Evolutionary conservation across 2,113 vertebrate genomes (phyloP).

Genomic region (Piliocolobus tephrosceles): DNA sequence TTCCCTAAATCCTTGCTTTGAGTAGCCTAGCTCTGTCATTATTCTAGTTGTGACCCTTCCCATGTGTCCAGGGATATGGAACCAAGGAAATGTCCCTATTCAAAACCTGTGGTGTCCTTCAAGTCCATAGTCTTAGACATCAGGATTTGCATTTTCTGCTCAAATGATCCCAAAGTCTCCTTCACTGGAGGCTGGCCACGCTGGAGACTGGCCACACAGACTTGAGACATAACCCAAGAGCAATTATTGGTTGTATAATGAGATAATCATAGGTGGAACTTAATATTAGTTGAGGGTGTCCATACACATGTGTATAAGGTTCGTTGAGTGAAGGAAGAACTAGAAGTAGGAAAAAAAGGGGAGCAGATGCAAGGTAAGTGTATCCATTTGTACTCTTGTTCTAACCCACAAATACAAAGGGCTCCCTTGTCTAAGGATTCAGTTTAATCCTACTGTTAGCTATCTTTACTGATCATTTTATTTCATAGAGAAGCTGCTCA

Average conservation of each 20-base stretch:
- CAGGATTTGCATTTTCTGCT: not conserved
- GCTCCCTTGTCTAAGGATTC: not conserved
- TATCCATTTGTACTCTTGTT: not conserved
- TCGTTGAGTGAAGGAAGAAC: not conserved
- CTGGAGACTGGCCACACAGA: not conserved
- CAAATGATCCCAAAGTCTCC: not conserved
- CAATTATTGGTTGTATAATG: not conserved
- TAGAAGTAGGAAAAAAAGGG: not conserved
- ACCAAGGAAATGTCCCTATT: not conserved
- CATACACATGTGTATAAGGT: rapidly evolving
- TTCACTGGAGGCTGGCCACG: not conserved
- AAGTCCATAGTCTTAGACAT: not conserved
- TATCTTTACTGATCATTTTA: not conserved
- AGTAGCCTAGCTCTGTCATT: not conserved
- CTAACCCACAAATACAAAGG: not conserved
- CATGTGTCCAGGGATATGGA: not conserved
- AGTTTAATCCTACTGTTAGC: not conserved
- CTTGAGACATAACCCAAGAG: not conserved
- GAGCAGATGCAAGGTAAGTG: not conserved
- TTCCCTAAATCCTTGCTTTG: not conserved
- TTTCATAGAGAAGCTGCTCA: not conserved
- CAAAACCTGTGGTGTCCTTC: not conserved
- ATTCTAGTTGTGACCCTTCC: not conserved
- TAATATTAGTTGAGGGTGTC: not conserved
- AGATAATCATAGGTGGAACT: rapidly evolving